phyloP scores from a whole-genome alignment of 92 coral and sea anemone genomes.

The Actinernus sp. region DNA sequence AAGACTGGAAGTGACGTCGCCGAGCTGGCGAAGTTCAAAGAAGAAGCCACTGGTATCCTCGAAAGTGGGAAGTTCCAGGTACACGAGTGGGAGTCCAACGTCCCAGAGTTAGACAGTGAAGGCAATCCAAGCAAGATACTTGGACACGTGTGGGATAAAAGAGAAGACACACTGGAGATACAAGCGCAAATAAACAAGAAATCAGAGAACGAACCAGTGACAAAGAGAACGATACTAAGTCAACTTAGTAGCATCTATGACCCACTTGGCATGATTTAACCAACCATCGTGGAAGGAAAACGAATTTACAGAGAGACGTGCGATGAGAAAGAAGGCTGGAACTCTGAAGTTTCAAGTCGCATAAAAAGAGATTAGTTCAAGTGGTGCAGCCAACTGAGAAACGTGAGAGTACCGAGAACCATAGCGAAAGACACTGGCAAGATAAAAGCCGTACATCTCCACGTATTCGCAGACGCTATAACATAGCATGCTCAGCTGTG shows the following conservation, averaged over 20 bases:
- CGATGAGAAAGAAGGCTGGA: no score
- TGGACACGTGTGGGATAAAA: no score
- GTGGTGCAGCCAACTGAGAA: constrained; percentile 39
- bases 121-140: constrained; percentile 46
- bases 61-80: no score
- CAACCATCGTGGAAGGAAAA: no score
- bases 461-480: constrained; percentile 51
- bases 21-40: constrained; percentile 30
- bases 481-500: constrained; percentile 37
- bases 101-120: constrained; percentile 17
- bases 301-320: no score
- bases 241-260: constrained; percentile 17
- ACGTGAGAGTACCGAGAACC: constrained; percentile 43
- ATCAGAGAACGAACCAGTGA: not conserved
- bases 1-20: constrained; percentile 28
- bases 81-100: constrained; percentile 40
- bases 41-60: constrained; percentile 30
- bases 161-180: no score
- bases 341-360: constrained; percentile 9
- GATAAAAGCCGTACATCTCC: constrained; percentile 50
- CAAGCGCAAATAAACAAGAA: not conserved
- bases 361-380: not conserved
- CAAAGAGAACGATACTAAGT: constrained; percentile 15
- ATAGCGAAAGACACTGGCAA: constrained; percentile 8
- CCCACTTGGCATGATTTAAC: constrained; percentile 25